Conservation (phyloP, 2,797 vertebrate genomes). For the Pseudomugil gertrudae region DNA sequence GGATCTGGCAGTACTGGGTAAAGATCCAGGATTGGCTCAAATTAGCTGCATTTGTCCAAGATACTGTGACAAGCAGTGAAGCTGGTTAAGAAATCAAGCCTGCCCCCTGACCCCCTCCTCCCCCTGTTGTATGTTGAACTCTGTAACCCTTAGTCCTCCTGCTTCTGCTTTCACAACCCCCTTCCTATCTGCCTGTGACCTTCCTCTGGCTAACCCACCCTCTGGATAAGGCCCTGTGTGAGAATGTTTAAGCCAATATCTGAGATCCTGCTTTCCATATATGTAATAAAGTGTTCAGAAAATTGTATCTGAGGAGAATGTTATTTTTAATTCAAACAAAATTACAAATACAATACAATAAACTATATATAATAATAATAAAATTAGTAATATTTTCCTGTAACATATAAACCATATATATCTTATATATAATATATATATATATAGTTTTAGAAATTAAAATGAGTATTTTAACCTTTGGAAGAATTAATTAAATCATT, state of each 20-base stretch:
- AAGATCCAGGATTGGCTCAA: not conserved
- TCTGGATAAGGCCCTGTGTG: slow-evolving; percentile 23
- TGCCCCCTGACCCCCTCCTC: not conserved
- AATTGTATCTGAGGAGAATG: not conserved
- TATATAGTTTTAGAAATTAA: too few relatives aligned
- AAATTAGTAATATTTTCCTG: too few relatives aligned
- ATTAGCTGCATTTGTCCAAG: slow-evolving; percentile 24
- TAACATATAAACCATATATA: too few relatives aligned
- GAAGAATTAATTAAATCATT: too few relatives aligned
- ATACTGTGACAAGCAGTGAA: slow-evolving; percentile 20
- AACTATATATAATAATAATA: too few relatives aligned
- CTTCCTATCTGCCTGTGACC: slow-evolving; percentile 23
- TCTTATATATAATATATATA: too few relatives aligned
- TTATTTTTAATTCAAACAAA: too few relatives aligned
- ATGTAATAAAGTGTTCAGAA: not conserved
- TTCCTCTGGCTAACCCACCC: slow-evolving; percentile 16
- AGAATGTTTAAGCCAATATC: not conserved
- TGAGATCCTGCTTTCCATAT: not conserved
- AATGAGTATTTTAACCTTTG: too few relatives aligned
- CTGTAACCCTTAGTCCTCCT: slow-evolving; percentile 2
- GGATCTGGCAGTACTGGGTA: not conserved
- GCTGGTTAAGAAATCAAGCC: slow-evolving; percentile 30
- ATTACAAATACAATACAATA: too few relatives aligned
- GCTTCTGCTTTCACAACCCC: not conserved
- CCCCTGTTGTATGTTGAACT: slow-evolving; percentile 24